These are phyloP conservation scores for Boulengeromyrus knoepffleri DNA, from an alignment of 2,113 vertebrate genomes.

Conservation along the genomic window DNA sequence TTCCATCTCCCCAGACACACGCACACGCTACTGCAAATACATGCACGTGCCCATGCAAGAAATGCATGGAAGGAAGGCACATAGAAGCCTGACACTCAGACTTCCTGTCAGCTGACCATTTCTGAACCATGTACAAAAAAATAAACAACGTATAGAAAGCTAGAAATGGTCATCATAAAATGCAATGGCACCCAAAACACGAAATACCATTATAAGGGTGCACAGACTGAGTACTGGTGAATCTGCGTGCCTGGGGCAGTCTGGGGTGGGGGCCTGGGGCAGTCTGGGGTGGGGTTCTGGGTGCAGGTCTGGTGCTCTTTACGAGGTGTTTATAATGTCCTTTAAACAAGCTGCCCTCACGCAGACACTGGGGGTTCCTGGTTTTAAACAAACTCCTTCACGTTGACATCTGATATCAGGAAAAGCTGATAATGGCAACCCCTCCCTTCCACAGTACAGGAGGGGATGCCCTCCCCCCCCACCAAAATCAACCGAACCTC, in stretches of 20 bases:
- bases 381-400: conserved; percentile 17
- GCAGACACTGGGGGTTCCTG: background rate
- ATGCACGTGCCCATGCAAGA: background rate
- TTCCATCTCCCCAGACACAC: background rate
- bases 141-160: background rate
- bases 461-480: background rate
- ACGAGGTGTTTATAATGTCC: background rate
- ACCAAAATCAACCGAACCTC: background rate
- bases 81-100: background rate
- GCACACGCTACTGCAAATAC: background rate
- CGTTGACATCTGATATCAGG: conserved; percentile 11
- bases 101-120: background rate
- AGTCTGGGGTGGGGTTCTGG: background rate
- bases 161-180: background rate
- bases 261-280: background rate
- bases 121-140: background rate
- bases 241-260: background rate
- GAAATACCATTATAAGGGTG: background rate
- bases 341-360: conserved; percentile 9
- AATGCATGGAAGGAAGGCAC: background rate
- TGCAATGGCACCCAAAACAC: background rate
- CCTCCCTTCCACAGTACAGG: background rate
- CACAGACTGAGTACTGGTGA: background rate
- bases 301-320: background rate
- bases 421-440: conserved; percentile 7